Percentiles rank a stretch among this genome's conserved stretches.
phyloP scores from a whole-genome alignment of 2,113 vertebrate genomes.

The Microcebus murinus region DNA sequence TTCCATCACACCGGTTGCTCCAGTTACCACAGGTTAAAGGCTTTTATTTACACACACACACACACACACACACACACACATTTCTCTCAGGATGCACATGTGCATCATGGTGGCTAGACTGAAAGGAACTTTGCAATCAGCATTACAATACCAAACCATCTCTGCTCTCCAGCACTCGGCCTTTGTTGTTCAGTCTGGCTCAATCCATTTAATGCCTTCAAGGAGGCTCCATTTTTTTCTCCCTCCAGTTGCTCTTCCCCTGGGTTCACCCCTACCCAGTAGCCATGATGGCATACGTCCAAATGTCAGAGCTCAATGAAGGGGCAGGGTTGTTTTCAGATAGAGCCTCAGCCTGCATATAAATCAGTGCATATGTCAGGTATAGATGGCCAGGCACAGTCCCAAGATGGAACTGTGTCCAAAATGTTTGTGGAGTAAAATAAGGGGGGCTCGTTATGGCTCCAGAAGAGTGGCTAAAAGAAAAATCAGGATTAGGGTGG shows the following conservation, averaged over 20 bases:
- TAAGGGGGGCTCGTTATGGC: not conserved
- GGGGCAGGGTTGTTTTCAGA: not conserved
- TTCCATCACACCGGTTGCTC: not conserved
- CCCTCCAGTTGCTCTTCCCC: not conserved
- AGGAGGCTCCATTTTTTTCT: not conserved
- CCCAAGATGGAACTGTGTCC: not conserved
- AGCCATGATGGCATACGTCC: not conserved
- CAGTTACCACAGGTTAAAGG: not conserved
- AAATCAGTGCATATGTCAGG: not conserved
- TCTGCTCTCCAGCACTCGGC: not conserved
- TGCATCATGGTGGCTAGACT: not conserved
- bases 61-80: not conserved
- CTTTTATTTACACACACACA: not conserved
- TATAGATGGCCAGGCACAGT: rapidly evolving
- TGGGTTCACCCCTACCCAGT: not conserved
- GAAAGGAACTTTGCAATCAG: not conserved
- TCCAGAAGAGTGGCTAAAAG: not conserved
- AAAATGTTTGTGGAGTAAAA: not conserved
- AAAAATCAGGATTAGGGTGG: not conserved
- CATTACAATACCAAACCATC: not conserved
- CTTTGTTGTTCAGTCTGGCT: not conserved
- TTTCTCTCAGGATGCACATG: not conserved
- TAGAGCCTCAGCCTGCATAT: not conserved
- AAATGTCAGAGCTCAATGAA: not conserved
- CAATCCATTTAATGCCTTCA: not conserved